Conservation (phyloP, 23 tunicate species). For the Ascidia mentula region DNA sequence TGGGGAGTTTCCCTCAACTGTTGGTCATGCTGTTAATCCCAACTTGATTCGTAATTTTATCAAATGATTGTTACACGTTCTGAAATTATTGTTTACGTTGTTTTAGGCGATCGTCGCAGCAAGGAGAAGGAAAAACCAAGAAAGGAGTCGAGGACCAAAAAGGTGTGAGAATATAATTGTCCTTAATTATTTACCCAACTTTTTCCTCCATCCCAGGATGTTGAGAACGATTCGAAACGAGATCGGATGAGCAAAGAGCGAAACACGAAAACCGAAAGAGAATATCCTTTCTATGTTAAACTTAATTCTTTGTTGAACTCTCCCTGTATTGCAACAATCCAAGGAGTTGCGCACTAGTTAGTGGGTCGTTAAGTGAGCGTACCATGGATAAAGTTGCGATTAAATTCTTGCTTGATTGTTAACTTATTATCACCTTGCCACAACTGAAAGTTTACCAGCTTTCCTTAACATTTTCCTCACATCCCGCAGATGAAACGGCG, state of each 20-base stretch:
- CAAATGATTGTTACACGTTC: too few relatives aligned
- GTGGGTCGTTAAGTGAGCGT: too few relatives aligned
- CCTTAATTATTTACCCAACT: neutral
- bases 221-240: constrained; percentile 22
- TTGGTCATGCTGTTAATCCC: too few relatives aligned
- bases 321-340: too few relatives aligned
- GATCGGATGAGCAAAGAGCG: constrained; percentile 35
- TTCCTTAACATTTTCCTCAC: neutral
- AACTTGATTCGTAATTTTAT: too few relatives aligned
- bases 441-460: neutral
- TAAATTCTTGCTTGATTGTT: too few relatives aligned
- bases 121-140: constrained; percentile 19
- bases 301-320: too few relatives aligned
- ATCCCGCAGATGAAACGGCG: constrained; percentile 1
- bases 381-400: too few relatives aligned
- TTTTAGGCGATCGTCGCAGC: constrained; percentile 10
- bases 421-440: too few relatives aligned
- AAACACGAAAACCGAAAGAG: constrained; percentile 27
- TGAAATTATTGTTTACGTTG: too few relatives aligned
- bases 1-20: too few relatives aligned
- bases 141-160: constrained; percentile 3
- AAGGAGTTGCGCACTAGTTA: too few relatives aligned
- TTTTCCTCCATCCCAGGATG: neutral
- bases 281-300: neutral
- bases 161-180: neutral